A percentile compares a stretch with the other conserved stretches of the same genome.
Evolutionary conservation across 2,888 invertebrate species (phyloP).

Genomic region (Drosophila colorata): DNA sequence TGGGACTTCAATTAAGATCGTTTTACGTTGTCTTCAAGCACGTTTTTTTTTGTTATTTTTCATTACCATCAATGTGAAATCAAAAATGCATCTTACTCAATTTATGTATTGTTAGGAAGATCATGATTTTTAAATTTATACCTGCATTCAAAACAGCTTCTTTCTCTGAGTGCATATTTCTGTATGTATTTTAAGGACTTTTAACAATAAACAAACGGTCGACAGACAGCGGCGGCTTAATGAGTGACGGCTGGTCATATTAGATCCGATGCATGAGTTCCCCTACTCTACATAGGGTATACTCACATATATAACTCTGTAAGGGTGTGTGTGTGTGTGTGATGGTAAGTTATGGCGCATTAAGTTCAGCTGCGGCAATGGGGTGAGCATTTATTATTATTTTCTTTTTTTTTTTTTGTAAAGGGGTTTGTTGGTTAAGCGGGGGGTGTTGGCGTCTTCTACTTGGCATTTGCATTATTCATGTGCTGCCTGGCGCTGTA

Average conservation of each 20-base stretch:
- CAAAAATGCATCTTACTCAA: too few species aligned
- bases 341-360: slow-evolving; percentile 69
- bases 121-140: too few species aligned
- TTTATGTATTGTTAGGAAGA: too few species aligned
- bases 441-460: slow-evolving; percentile 39
- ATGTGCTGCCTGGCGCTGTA: slow-evolving; percentile 63
- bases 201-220: slow-evolving; percentile 54
- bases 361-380: slow-evolving; percentile 55
- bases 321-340: slow-evolving; percentile 32
- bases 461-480: slow-evolving; percentile 72
- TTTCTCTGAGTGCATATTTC: neutral
- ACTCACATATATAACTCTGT: slow-evolving; percentile 12
- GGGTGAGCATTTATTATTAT: slow-evolving; percentile 24
- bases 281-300: slow-evolving; percentile 3
- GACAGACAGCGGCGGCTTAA: slow-evolving; percentile 66
- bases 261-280: slow-evolving; percentile 60
- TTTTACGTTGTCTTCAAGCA: too few species aligned
- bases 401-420: slow-evolving; percentile 2
- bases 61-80: too few species aligned
- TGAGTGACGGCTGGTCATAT: slow-evolving; percentile 79
- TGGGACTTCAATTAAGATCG: too few species aligned
- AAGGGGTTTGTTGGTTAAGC: slow-evolving; percentile 10
- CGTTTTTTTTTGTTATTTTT: too few species aligned
- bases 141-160: neutral
- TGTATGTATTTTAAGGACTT: slow-evolving; percentile 35